Evolutionary conservation across 2,113 vertebrate genomes (phyloP).

Genomic region (Peucedramus taeniatus): DNA sequence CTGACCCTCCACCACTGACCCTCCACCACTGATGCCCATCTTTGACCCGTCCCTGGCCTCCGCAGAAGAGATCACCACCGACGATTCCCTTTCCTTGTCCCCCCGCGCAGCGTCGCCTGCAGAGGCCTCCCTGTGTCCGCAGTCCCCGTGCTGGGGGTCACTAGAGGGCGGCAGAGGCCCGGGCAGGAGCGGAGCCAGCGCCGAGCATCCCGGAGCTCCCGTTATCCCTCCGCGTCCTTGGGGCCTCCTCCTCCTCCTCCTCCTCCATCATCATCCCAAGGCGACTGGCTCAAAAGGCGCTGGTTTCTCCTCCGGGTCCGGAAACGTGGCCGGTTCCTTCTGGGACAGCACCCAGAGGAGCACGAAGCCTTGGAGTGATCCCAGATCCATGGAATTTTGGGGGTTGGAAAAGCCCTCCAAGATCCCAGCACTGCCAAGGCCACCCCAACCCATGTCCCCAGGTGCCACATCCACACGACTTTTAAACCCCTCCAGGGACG

Average conservation of each 20-base stretch:
- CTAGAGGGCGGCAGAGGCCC: not conserved
- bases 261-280: not conserved
- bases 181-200: not conserved
- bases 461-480: not conserved
- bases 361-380: not conserved
- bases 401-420: not conserved
- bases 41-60: not conserved
- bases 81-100: accelerated
- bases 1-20: too few species aligned
- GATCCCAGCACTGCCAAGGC: not conserved
- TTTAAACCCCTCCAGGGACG: not conserved
- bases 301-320: not conserved
- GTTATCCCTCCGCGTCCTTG: not conserved
- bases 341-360: not conserved
- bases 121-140: not conserved
- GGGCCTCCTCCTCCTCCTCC: not conserved
- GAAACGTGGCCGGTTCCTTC: not conserved
- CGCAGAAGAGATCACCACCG: not conserved
- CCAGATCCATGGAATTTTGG: not conserved
- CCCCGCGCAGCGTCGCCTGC: not conserved
- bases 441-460: not conserved
- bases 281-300: not conserved
- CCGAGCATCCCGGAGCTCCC: not conserved
- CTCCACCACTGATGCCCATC: too few species aligned
- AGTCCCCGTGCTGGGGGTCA: not conserved